phyloP scores from a whole-genome alignment of 2,113 vertebrate species.

The Acanthochromis polyacanthus region DNA sequence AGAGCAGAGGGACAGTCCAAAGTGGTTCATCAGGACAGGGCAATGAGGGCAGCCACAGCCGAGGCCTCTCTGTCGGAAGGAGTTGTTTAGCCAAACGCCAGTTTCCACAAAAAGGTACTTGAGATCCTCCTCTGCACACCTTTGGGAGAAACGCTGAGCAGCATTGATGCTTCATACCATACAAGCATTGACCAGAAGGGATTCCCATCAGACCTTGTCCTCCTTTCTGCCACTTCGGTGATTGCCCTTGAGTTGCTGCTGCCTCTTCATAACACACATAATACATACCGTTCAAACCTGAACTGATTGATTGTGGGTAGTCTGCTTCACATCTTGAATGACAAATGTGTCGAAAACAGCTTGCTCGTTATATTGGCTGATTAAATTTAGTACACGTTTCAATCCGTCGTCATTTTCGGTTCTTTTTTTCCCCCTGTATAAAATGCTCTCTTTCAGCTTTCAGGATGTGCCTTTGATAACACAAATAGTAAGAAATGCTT shows the following conservation, averaged over 20 bases:
- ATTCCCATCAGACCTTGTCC: neutral
- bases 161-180: neutral
- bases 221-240: slow-evolving; percentile 6
- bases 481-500: neutral
- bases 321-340: neutral
- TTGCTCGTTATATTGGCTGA: neutral
- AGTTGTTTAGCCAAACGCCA: neutral
- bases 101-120: neutral
- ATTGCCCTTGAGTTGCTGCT: neutral
- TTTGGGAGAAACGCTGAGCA: neutral
- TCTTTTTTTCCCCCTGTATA: neutral
- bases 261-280: slow-evolving; percentile 8
- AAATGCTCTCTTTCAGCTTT: neutral
- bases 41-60: neutral
- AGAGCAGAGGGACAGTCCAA: neutral
- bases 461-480: neutral
- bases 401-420: neutral
- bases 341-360: slow-evolving; percentile 3
- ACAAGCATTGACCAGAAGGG: neutral
- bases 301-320: neutral
- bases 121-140: neutral
- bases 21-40: neutral
- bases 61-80: neutral
- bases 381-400: neutral
- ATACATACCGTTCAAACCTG: neutral